These are phyloP conservation scores for Okapia johnstoni DNA, from an alignment of 2,113 vertebrate species.

Conservation along the genomic window DNA sequence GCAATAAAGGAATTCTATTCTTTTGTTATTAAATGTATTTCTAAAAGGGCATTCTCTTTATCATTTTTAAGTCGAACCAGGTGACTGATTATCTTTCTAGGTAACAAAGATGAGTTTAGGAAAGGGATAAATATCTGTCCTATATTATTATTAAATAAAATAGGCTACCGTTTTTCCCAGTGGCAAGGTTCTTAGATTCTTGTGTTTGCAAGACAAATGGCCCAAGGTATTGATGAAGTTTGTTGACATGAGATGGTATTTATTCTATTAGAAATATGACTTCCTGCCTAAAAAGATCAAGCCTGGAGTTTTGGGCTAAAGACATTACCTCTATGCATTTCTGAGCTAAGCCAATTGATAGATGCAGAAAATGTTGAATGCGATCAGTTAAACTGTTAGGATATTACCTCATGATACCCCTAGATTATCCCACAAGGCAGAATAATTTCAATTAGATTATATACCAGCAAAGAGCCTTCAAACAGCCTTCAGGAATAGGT, in stretches of 20 bases:
- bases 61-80: neutral
- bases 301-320: neutral
- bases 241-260: neutral
- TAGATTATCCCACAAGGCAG: neutral
- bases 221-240: neutral
- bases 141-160: neutral
- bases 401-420: neutral
- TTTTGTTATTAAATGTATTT: conserved; percentile 9
- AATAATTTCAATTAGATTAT: neutral
- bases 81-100: neutral
- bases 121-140: neutral
- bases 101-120: neutral
- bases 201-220: neutral
- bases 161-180: neutral
- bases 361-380: neutral
- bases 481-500: neutral
- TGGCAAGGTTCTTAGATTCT: neutral
- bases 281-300: neutral
- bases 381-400: neutral
- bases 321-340: neutral
- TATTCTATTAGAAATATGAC: neutral
- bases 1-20: neutral
- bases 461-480: conserved; percentile 1
- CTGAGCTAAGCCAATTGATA: neutral
- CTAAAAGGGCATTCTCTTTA: neutral